These are phyloP conservation scores for Xestia ashworthii DNA, from an alignment of 2,888 invertebrate genomes.

Conservation along the genomic window DNA sequence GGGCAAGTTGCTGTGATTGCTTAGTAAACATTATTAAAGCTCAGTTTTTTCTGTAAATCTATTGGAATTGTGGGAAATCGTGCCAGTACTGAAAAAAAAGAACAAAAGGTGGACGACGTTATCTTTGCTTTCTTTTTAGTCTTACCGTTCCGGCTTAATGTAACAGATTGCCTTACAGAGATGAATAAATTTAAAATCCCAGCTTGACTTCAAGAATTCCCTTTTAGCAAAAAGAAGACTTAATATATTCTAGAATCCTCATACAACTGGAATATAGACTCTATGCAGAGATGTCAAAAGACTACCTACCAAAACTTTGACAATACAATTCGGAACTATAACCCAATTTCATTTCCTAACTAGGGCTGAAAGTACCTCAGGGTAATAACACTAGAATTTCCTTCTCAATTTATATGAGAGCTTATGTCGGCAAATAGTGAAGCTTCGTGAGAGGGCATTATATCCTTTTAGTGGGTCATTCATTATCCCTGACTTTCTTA, in stretches of 20 bases:
- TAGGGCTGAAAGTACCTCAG: conserved; percentile 19
- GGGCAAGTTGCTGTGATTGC: background rate
- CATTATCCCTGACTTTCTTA: conserved; percentile 39
- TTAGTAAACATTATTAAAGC: background rate
- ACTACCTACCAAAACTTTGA: conserved; percentile 1
- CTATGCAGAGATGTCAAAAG: conserved; percentile 9
- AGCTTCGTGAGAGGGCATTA: conserved; percentile 42
- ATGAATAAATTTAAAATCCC: conserved; percentile 3
- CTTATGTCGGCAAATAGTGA: conserved; percentile 42
- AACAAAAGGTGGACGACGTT: background rate
- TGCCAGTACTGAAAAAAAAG: background rate
- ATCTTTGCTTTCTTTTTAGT: background rate
- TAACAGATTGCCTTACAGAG: conserved; percentile 15
- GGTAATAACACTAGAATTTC: conserved; percentile 47
- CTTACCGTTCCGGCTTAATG: background rate
- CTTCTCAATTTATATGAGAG: conserved; percentile 42
- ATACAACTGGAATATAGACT: background rate
- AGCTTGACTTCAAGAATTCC: background rate
- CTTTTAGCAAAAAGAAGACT: background rate
- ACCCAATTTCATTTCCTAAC: conserved; percentile 45
- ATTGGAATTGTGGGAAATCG: background rate
- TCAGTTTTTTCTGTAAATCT: background rate
- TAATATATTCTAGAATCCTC: background rate
- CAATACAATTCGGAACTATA: conserved; percentile 29
- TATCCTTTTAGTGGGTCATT: conserved; percentile 46